Evolutionary conservation across 2,888 invertebrate species (phyloP).

Genomic region (Zelleria hepariella): DNA sequence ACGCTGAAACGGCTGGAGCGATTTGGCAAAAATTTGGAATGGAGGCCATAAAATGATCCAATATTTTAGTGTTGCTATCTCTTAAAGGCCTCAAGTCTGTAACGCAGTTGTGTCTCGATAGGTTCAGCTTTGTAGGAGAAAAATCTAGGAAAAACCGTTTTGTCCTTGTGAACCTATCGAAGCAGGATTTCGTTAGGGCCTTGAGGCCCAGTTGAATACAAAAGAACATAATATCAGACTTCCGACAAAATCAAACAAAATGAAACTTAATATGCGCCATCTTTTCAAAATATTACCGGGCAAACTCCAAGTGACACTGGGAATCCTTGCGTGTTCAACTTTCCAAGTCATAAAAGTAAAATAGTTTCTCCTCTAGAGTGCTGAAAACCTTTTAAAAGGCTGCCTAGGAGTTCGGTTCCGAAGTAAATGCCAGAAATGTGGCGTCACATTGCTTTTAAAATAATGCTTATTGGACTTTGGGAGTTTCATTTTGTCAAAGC

Average conservation of each 20-base stretch:
- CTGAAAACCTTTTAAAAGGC: constrained; percentile 2
- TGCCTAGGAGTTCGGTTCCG: neutral
- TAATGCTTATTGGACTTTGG: neutral
- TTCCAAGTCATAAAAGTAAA: constrained; percentile 29
- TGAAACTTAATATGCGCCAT: constrained; percentile 9
- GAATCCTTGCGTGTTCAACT: constrained; percentile 25
- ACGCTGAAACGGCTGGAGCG: too few relatives aligned
- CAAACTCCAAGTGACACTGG: constrained; percentile 28
- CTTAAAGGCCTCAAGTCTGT: too few relatives aligned
- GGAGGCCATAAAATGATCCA: too few relatives aligned
- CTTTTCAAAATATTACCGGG: constrained; percentile 3
- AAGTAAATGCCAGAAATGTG: neutral
- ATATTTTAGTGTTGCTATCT: too few relatives aligned
- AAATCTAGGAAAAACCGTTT: too few relatives aligned
- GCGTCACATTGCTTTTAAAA: neutral
- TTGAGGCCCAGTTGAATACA: too few relatives aligned
- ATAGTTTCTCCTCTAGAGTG: constrained; percentile 21
- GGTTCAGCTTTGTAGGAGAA: too few relatives aligned
- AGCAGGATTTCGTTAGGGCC: too few relatives aligned
- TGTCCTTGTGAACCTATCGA: too few relatives aligned
- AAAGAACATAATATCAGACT: neutral
- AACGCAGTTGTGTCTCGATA: too few relatives aligned
- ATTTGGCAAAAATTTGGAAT: too few relatives aligned
- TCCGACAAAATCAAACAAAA: neutral
- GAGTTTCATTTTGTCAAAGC: neutral